A percentile compares a stretch with the other conserved stretches of the same genome.
Conservation (phyloP, 2,113 vertebrate species). For the Strix aluco region DNA sequence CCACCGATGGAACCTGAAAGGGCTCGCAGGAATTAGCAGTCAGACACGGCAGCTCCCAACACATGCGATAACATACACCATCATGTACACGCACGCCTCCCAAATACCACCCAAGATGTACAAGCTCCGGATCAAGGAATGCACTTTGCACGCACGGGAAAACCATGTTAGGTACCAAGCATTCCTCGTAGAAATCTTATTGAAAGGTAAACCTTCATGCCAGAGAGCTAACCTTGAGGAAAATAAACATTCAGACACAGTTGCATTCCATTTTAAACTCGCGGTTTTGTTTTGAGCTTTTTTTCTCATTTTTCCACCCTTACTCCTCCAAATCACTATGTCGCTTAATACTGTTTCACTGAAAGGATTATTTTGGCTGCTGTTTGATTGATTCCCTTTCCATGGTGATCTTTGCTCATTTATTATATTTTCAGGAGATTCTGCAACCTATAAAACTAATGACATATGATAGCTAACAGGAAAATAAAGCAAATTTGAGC, state of each 20-base stretch:
- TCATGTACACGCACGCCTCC: rapidly evolving
- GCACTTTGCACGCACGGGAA: background rate
- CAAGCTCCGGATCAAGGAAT: background rate
- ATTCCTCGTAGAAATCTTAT: background rate
- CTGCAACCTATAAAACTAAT: background rate
- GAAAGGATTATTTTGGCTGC: background rate
- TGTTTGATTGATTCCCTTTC: background rate
- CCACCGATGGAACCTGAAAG: background rate
- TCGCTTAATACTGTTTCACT: background rate
- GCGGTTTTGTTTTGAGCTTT: rapidly evolving
- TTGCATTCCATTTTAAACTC: background rate
- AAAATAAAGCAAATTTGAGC: background rate
- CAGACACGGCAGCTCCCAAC: background rate
- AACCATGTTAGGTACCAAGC: rapidly evolving
- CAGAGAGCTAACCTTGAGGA: background rate
- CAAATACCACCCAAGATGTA: background rate
- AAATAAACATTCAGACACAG: background rate
- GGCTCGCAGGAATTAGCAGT: rapidly evolving
- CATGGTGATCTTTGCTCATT: background rate
- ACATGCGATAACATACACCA: rapidly evolving
- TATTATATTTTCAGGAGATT: background rate
- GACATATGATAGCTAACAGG: background rate
- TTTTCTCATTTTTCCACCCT: background rate
- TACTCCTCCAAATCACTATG: background rate
- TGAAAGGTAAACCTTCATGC: background rate